These are phyloP conservation scores for Montipora efflorescens DNA, from an alignment of 64 coral and sea anemone species.

Conservation along the genomic window DNA sequence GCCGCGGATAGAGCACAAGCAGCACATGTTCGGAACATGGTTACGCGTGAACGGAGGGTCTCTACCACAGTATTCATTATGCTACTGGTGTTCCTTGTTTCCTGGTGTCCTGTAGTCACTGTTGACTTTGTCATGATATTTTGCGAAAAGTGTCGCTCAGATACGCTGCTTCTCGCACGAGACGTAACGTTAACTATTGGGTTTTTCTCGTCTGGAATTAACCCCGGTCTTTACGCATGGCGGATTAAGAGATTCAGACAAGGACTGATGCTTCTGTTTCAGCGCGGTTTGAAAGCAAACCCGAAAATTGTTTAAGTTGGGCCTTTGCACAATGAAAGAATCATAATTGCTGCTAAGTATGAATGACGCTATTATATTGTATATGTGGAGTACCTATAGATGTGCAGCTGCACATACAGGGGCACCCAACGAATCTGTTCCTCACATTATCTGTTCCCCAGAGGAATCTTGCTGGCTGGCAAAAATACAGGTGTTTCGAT, in stretches of 20 bases:
- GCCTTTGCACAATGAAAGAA: background rate
- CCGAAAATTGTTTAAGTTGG: constrained; percentile 9
- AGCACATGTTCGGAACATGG: constrained; percentile 46
- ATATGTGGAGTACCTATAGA: background rate
- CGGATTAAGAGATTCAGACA: constrained; percentile 76
- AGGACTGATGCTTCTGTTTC: constrained; percentile 61
- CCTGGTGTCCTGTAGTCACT: constrained; percentile 88
- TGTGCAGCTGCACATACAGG: no score
- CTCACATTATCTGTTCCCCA: no score
- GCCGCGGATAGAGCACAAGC: constrained; percentile 55
- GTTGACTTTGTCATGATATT: constrained; percentile 84
- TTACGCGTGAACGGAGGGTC: constrained; percentile 74
- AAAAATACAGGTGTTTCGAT: no score
- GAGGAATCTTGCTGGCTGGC: no score
- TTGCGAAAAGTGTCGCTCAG: constrained; percentile 68
- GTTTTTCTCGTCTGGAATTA: constrained; percentile 89
- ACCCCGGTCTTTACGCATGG: constrained; percentile 86
- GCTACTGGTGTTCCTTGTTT: constrained; percentile 81
- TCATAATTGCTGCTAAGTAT: background rate
- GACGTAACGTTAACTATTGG: constrained; percentile 81
- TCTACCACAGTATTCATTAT: constrained; percentile 92
- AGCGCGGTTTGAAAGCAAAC: background rate
- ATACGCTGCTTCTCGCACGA: constrained; percentile 53
- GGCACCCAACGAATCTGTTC: no score
- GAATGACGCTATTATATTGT: background rate